These are phyloP conservation scores for Rattus rattus DNA, from an alignment of 2,113 vertebrate genomes.

Conservation along the genomic window DNA sequence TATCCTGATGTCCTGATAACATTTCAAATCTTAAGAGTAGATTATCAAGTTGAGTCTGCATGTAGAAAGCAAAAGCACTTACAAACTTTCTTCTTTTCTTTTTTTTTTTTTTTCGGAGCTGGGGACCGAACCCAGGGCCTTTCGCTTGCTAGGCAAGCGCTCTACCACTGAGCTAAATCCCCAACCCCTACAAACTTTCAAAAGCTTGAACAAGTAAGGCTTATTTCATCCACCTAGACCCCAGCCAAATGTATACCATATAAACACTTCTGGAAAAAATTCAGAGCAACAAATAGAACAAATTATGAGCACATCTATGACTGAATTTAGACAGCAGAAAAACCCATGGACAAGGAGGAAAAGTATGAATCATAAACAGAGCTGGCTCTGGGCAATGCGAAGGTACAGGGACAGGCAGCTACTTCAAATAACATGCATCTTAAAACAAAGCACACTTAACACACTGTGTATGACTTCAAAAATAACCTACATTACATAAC, in stretches of 20 bases:
- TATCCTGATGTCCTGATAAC: background rate
- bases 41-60: background rate
- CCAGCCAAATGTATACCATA: background rate
- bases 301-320: conserved; percentile 35
- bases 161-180: too few relatives aligned
- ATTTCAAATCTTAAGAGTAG: conserved; percentile 7
- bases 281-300: conserved; percentile 18
- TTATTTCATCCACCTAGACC: background rate
- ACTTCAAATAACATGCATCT: conserved; percentile 27
- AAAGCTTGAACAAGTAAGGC: conserved; percentile 31
- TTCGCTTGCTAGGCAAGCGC: too few relatives aligned
- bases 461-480: conserved; percentile 38
- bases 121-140: too few relatives aligned
- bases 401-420: background rate
- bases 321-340: conserved; percentile 53
- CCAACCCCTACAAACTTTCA: background rate
- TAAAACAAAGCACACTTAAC: background rate
- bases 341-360: conserved; percentile 17
- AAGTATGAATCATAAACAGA: conserved; percentile 56
- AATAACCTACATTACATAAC: background rate
- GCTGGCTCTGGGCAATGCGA: background rate
- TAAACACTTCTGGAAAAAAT: conserved; percentile 53
- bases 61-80: background rate
- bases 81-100: background rate
- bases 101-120: too few relatives aligned